Evolutionary conservation across 2,797 vertebrate species (phyloP).

Genomic region (Podargus strigoides): DNA sequence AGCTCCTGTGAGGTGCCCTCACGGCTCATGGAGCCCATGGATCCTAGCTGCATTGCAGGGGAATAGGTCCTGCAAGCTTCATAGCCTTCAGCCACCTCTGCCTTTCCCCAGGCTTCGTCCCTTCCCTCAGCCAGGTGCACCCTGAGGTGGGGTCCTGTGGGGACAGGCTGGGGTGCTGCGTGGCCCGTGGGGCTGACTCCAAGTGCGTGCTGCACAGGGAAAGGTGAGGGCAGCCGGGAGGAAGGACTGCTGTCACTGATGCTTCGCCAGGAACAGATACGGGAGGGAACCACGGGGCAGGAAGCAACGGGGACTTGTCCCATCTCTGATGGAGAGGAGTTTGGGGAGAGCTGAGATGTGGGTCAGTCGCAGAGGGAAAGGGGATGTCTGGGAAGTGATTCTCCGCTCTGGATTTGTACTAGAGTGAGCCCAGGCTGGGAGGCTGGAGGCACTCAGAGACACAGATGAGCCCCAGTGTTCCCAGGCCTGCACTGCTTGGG

Average conservation of each 20-base stretch:
- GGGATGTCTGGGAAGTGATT: not conserved
- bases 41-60: not conserved
- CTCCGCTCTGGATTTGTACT: not conserved
- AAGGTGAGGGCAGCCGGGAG: not conserved
- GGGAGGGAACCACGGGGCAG: not conserved
- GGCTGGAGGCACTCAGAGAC: not conserved
- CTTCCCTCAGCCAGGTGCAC: not conserved
- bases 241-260: not conserved
- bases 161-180: not conserved
- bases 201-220: not conserved
- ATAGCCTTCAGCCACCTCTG: not conserved
- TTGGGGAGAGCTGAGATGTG: not conserved
- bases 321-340: not conserved
- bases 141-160: not conserved
- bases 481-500: too few relatives aligned
- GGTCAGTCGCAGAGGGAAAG: not conserved
- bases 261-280: not conserved
- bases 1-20: not conserved
- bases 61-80: not conserved
- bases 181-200: not conserved
- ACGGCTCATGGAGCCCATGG: fast-evolving
- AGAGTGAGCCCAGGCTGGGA: not conserved
- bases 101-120: not conserved
- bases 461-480: too few relatives aligned
- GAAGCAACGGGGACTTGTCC: not conserved